Conservation (phyloP, 2,888 invertebrate genomes). For the Cosmia trapezina region DNA sequence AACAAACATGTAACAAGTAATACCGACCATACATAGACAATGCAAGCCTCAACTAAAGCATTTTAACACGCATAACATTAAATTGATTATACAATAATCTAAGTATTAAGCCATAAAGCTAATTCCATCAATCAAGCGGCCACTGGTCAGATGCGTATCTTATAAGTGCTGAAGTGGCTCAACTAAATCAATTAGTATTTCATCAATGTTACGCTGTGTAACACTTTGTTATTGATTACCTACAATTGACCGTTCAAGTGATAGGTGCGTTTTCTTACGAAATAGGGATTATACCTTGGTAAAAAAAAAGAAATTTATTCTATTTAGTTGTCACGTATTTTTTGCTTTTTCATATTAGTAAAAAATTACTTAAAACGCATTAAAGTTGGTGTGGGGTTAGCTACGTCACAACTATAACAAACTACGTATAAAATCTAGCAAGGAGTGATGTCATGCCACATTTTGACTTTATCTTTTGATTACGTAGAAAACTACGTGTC, state of each 20-base stretch:
- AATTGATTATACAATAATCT: conserved; percentile 33
- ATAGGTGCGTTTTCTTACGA: neutral
- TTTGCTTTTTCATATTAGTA: no score
- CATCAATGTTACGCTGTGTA: conserved; percentile 32
- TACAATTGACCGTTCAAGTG: neutral
- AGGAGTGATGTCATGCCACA: no score
- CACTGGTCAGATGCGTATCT: conserved; percentile 33
- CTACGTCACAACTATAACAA: no score
- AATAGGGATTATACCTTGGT: no score
- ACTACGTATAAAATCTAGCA: no score
- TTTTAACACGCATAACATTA: conserved; percentile 21
- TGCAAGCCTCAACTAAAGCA: conserved; percentile 24
- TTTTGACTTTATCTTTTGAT: no score
- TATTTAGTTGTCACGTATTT: no score
- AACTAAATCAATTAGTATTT: conserved; percentile 54
- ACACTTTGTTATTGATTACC: conserved; percentile 34
- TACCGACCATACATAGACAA: conserved; percentile 6
- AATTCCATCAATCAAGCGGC: conserved; percentile 26
- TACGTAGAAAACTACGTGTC: no score
- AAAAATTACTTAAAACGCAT: no score
- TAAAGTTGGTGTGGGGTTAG: no score
- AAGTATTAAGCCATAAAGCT: conserved; percentile 33
- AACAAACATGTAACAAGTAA: conserved; percentile 1
- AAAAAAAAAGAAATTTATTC: no score
- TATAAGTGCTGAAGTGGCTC: conserved; percentile 23